Base-by-base conservation (phyloP, 2,888 invertebrate species). In the Auanema freiburgensis region DNA sequence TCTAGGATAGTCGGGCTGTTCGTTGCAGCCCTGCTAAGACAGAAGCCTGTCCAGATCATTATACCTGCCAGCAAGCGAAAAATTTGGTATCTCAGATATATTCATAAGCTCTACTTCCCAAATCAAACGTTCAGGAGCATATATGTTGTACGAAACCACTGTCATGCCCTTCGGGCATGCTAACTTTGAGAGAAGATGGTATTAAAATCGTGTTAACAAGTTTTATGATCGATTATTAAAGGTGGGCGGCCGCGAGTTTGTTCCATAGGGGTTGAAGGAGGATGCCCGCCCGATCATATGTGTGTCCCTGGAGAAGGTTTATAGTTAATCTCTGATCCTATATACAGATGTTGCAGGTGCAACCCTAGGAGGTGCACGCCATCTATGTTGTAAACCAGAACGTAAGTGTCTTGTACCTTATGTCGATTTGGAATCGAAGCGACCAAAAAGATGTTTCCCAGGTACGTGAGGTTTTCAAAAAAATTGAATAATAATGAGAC, bases 81-180 rank as follows among this genome's bases (percentile, higher is more conserved):
- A 77, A 77, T 63, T 40, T 66, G 50, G 73, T 67, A 57, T n/a
- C n/a, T n/a, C n/a, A n/a, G n/a, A n/a, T n/a, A n/a, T n/a, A n/a
- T n/a, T n/a, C n/a, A n/a, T n/a, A n/a, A n/a, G n/a, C n/a, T n/a
- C n/a, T n/a, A n/a, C n/a, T n/a, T n/a, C n/a, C n/a, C n/a, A n/a
- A 40, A 54, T 49, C 49, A 33, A 10, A 54, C 56, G 46, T 57
- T n/a, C 18, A 69, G 65, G 70, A 76, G 44, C 50, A 69, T 53
- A 69, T 77, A 25, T 77, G 77, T 44, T 77, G 77, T 64, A 75
- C 77, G 3, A 60, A 65, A 10, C 67, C 77, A 1, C 58, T 76
- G 5, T 51, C 52, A n/a, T 77, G 77, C 56, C 77, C 77, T 0
- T 55, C 59, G 8, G 77, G 77, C 25, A 77, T 77, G 77, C 64